A percentile compares a stretch with the other conserved stretches of the same genome.
Evolutionary conservation across 2,797 vertebrate species (phyloP).

Genomic region (Ceyx erithaca): DNA sequence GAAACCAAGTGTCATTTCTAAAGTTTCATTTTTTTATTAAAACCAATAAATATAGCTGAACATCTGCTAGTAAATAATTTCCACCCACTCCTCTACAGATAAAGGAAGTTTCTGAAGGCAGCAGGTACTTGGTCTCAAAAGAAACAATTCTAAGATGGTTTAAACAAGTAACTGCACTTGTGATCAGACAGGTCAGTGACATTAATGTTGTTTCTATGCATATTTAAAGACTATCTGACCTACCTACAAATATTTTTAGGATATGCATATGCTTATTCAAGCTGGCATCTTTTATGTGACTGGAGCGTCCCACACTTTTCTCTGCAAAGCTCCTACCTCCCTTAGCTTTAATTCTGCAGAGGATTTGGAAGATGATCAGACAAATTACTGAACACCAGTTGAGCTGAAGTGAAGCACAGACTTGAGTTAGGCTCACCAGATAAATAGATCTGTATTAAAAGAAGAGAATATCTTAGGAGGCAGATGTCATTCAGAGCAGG

Average conservation of each 20-base stretch:
- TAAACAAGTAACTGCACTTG: slow-evolving; percentile 14
- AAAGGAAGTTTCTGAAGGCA: neutral
- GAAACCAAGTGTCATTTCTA: neutral
- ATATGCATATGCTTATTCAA: neutral
- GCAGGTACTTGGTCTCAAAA: neutral
- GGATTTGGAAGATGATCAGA: neutral
- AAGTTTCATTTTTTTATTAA: slow-evolving; percentile 25
- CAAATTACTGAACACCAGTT: neutral
- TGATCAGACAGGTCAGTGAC: slow-evolving; percentile 38
- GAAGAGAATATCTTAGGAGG: neutral
- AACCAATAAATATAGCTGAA: neutral
- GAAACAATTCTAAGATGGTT: neutral
- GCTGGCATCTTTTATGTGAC: neutral
- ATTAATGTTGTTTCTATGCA: slow-evolving; percentile 45
- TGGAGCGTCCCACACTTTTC: neutral
- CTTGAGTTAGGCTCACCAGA: neutral
- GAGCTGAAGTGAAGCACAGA: neutral
- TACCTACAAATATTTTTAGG: neutral
- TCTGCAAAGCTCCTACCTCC: neutral
- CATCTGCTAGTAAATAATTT: neutral
- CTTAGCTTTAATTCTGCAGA: neutral
- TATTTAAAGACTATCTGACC: slow-evolving; percentile 37
- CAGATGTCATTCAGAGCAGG: neutral
- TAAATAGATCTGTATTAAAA: neutral
- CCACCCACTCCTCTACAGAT: neutral